These are phyloP conservation scores for Ephestia elutella DNA, from an alignment of 1,140 invertebrate species.

Conservation along the genomic window DNA sequence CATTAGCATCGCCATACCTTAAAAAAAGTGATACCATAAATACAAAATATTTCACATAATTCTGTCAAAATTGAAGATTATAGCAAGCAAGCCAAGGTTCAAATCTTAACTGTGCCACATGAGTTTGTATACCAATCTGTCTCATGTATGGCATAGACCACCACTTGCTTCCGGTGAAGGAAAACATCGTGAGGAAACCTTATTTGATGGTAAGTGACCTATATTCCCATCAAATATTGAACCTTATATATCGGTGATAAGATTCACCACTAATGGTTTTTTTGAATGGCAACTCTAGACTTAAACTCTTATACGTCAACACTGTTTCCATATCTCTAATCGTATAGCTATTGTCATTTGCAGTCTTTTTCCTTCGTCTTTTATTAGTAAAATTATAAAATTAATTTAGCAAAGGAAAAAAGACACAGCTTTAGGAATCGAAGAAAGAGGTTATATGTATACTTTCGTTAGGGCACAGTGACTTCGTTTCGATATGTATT, in stretches of 20 bases:
- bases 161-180: too few relatives aligned
- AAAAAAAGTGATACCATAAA: neutral
- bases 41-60: too few relatives aligned
- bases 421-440: constrained; percentile 6
- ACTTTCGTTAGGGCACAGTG: too few relatives aligned
- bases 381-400: neutral
- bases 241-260: too few relatives aligned
- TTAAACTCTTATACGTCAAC: neutral
- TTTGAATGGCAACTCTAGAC: neutral
- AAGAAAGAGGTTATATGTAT: neutral
- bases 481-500: neutral
- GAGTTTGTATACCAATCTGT: too few relatives aligned
- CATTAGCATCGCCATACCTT: neutral
- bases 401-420: constrained; percentile 15
- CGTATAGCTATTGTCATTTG: constrained; percentile 9
- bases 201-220: too few relatives aligned
- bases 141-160: too few relatives aligned
- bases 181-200: too few relatives aligned
- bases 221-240: too few relatives aligned
- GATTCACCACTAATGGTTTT: too few relatives aligned
- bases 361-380: constrained; percentile 45
- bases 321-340: neutral
- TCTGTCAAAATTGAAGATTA: too few relatives aligned
- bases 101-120: too few relatives aligned
- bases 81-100: neutral